Evolutionary conservation across 2,113 vertebrate species (phyloP).

Genomic region (Alligator mississippiensis): DNA sequence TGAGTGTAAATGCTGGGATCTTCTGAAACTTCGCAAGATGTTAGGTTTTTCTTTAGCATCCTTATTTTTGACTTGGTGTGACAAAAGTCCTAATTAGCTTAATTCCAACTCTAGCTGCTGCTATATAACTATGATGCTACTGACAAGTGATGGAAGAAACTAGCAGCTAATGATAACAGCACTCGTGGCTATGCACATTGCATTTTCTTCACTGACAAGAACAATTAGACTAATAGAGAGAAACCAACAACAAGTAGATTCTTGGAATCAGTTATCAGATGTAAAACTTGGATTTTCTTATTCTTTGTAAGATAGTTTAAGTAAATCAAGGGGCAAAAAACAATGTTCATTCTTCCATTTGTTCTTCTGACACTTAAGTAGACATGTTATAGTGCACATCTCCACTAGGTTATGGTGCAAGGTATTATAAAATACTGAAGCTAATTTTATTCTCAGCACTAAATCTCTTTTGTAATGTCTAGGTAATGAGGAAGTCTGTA

Average conservation of each 20-base stretch:
- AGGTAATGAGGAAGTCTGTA: constrained; percentile 48
- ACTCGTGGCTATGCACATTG: background rate
- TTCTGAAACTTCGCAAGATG: background rate
- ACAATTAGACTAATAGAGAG: background rate
- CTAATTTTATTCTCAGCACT: constrained; percentile 41
- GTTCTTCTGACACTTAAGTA: background rate
- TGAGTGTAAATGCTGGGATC: background rate
- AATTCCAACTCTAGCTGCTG: background rate
- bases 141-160: background rate
- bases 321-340: background rate
- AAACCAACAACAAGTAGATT: background rate
- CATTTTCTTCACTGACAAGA: background rate
- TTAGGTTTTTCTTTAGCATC: background rate
- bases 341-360: background rate
- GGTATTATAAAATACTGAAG: background rate
- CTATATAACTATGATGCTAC: background rate
- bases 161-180: background rate
- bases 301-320: background rate
- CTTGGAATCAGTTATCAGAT: background rate
- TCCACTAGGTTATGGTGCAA: background rate
- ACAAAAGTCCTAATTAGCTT: background rate
- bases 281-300: background rate
- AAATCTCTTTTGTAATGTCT: constrained; percentile 42
- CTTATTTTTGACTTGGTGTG: background rate
- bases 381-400: background rate